Conservation (phyloP, 2,888 invertebrate genomes). For the Drosophila flavopinicola region DNA sequence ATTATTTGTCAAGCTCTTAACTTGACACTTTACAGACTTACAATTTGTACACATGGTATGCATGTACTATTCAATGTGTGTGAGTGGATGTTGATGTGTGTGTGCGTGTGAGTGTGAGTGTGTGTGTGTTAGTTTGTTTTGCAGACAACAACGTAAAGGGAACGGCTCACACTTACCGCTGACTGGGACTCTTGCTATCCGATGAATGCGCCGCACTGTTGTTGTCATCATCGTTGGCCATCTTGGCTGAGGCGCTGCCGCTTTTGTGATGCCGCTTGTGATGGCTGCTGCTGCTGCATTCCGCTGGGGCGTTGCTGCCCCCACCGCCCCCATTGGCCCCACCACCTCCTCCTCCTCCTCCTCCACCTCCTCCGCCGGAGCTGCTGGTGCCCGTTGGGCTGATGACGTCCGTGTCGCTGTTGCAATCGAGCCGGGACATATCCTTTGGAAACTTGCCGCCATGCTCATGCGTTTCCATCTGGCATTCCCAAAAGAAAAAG, state of each 20-base stretch:
- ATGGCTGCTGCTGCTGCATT: conserved; percentile 37
- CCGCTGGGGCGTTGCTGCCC: conserved; percentile 10
- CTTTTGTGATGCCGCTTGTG: conserved; percentile 72
- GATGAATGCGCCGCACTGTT: conserved; percentile 89
- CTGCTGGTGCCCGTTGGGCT: conserved; percentile 82
- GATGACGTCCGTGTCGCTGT: conserved; percentile 81
- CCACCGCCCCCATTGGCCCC: conserved; percentile 86
- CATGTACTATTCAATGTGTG: conserved; percentile 6
- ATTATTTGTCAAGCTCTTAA: conserved; percentile 55
- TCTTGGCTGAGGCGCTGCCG: conserved; percentile 33
- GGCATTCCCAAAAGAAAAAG: conserved; percentile 2
- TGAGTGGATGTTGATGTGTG: conserved; percentile 7
- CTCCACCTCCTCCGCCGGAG: conserved; percentile 85
- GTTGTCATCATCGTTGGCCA: conserved; percentile 88
- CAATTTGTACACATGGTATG: conserved; percentile 21
- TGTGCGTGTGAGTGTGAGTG: conserved; percentile 19
- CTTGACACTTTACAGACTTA: conserved; percentile 32
- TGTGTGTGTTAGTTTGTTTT: conserved; percentile 6
- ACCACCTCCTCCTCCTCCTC: conserved; percentile 68
- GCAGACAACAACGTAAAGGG: too few relatives aligned
- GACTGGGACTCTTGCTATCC: conserved; percentile 89
- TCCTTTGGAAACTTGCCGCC: conserved; percentile 78
- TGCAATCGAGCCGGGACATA: conserved; percentile 73
- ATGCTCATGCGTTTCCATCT: conserved; percentile 80
- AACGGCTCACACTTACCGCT: conserved; percentile 86